Evolutionary conservation across 2,888 invertebrate genomes (phyloP).

Genomic region (Eilema sororculum): DNA sequence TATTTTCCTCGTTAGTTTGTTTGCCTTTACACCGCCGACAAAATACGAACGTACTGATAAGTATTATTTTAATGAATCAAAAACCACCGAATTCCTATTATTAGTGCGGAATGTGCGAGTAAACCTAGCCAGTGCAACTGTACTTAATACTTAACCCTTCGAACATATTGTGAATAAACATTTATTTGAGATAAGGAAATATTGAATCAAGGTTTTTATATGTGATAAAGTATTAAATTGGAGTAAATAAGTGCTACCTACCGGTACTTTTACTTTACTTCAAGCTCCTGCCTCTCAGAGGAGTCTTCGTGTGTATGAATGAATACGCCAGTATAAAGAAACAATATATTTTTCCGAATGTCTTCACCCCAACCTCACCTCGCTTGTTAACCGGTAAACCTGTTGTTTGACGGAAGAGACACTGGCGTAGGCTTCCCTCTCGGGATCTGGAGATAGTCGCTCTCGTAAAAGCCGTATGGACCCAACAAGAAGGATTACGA

Average conservation of each 20-base stretch:
- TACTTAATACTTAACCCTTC: background rate
- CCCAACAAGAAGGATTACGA: too few species aligned
- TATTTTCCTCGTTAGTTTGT: background rate
- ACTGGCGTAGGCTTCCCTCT: too few species aligned
- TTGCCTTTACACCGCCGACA: background rate
- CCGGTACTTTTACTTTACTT: too few species aligned
- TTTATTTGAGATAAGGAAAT: background rate
- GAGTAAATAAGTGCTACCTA: too few species aligned
- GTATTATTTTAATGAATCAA: background rate
- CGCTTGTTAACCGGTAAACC: too few species aligned
- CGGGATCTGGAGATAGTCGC: too few species aligned
- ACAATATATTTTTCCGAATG: too few species aligned
- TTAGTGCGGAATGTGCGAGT: background rate
- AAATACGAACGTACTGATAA: background rate
- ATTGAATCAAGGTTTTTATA: background rate
- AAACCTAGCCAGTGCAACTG: background rate
- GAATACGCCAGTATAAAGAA: too few species aligned
- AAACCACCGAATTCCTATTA: background rate
- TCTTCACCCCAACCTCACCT: too few species aligned
- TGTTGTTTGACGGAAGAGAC: too few species aligned
- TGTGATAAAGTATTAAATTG: too few species aligned
- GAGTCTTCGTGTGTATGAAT: background rate
- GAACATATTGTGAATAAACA: background rate
- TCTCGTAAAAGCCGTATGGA: too few species aligned
- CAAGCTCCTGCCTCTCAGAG: background rate